phyloP scores from a whole-genome alignment of 2,113 vertebrate genomes.

The Poicephalus gulielmi region DNA sequence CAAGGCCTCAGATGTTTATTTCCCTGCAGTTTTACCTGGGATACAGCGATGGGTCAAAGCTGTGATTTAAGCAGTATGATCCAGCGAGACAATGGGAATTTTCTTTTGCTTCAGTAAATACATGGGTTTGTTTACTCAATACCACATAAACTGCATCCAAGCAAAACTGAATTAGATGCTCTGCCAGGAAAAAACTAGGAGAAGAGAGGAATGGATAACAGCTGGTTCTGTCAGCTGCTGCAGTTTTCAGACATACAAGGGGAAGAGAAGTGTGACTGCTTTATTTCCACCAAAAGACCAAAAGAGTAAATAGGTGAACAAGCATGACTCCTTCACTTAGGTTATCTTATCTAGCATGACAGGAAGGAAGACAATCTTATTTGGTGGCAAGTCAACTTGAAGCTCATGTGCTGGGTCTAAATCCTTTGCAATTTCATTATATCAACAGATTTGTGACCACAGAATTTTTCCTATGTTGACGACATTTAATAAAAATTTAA shows the following conservation, averaged over 20 bases:
- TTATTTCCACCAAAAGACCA: neutral
- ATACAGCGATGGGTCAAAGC: neutral
- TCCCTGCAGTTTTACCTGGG: neutral
- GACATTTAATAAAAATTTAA: neutral
- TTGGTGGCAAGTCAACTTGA: neutral
- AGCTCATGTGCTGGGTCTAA: neutral
- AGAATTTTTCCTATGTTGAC: neutral
- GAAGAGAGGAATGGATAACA: neutral
- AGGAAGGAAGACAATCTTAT: neutral
- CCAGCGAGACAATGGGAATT: neutral
- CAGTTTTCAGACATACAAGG: neutral
- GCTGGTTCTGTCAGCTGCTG: neutral
- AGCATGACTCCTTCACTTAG: neutral
- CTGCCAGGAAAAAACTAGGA: neutral
- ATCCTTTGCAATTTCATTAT: neutral
- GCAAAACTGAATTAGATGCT: neutral
- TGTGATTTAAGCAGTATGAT: neutral
- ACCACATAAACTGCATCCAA: neutral
- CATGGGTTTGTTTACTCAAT: neutral
- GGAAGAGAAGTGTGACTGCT: neutral
- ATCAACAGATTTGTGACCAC: neutral
- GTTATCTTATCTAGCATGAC: neutral
- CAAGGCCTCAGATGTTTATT: neutral
- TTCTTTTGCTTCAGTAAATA: neutral
- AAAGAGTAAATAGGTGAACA: neutral